Conservation (phyloP, 2,888 invertebrate genomes). For the Patella caerulea region DNA sequence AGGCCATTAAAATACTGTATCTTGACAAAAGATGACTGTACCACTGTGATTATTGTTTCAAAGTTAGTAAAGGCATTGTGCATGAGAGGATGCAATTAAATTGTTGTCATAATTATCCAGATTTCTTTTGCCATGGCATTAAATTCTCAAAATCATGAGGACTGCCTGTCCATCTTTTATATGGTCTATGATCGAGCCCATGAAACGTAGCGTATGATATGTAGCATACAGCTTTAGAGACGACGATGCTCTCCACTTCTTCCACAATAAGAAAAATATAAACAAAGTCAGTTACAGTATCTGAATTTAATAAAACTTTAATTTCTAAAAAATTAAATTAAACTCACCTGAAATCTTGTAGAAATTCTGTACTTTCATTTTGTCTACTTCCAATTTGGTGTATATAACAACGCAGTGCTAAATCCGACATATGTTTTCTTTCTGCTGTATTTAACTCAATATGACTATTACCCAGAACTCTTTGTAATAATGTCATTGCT, state of each 20-base stretch:
- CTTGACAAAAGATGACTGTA: background rate
- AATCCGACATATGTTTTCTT: conserved; percentile 78
- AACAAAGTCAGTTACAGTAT: too few relatives aligned
- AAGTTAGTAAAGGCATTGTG: background rate
- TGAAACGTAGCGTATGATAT: too few relatives aligned
- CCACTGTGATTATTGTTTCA: background rate
- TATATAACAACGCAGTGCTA: conserved; percentile 79
- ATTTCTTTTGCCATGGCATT: conserved; percentile 22
- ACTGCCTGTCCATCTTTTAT: background rate
- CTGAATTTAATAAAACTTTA: too few relatives aligned
- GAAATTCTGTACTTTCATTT: conserved; percentile 4
- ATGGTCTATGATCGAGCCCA: too few relatives aligned
- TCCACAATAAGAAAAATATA: background rate
- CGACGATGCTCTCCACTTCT: background rate
- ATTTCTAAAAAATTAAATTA: background rate
- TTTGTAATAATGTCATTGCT: conserved; percentile 75
- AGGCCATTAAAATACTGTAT: background rate
- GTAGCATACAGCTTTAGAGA: too few relatives aligned
- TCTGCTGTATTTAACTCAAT: conserved; percentile 75
- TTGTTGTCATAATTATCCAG: background rate
- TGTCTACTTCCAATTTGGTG: conserved; percentile 73
- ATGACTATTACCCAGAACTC: conserved; percentile 75
- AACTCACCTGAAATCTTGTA: conserved; percentile 22
- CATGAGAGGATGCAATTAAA: background rate
- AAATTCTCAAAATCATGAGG: background rate